These are phyloP conservation scores for Melanostoma mellinum DNA, from an alignment of 2,888 invertebrate species.

Conservation along the genomic window DNA sequence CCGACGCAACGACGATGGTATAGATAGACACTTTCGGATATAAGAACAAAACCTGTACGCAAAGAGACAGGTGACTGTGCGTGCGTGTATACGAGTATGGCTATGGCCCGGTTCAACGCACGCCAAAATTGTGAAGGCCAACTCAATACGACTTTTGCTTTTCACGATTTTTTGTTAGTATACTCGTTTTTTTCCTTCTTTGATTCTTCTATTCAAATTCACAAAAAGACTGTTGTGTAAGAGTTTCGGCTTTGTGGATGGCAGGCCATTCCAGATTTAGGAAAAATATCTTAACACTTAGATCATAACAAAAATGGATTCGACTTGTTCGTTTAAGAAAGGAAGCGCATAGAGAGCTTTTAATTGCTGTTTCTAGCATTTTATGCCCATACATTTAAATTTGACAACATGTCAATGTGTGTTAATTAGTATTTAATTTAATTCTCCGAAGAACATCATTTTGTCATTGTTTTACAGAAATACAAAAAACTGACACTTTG, in stretches of 20 bases:
- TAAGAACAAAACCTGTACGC: slow-evolving; percentile 30
- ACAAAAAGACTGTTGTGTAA: slow-evolving; percentile 13
- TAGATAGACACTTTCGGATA: slow-evolving; percentile 28
- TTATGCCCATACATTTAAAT: no score
- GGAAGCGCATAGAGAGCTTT: neutral
- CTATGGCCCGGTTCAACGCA: slow-evolving; percentile 55
- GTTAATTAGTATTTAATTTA: slow-evolving; percentile 22
- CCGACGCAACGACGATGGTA: slow-evolving; percentile 13
- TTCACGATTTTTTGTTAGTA: slow-evolving; percentile 50
- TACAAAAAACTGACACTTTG: no score
- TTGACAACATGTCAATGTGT: slow-evolving; percentile 39
- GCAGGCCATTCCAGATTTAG: slow-evolving; percentile 40
- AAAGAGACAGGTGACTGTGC: slow-evolving; percentile 60
- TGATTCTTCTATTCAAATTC: slow-evolving; percentile 20
- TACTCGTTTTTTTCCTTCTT: neutral
- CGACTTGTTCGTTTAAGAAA: slow-evolving; percentile 33
- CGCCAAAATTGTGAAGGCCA: slow-evolving; percentile 69
- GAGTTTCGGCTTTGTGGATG: slow-evolving; percentile 28
- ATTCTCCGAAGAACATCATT: no score
- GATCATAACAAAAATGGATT: slow-evolving; percentile 49
- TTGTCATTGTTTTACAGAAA: no score
- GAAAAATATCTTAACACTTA: slow-evolving; percentile 50
- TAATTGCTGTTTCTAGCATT: slow-evolving; percentile 17
- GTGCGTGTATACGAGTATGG: slow-evolving; percentile 33
- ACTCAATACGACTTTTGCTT: slow-evolving; percentile 68